phyloP scores from a whole-genome alignment of 1,140 invertebrate genomes.

The Mamestra configurata region DNA sequence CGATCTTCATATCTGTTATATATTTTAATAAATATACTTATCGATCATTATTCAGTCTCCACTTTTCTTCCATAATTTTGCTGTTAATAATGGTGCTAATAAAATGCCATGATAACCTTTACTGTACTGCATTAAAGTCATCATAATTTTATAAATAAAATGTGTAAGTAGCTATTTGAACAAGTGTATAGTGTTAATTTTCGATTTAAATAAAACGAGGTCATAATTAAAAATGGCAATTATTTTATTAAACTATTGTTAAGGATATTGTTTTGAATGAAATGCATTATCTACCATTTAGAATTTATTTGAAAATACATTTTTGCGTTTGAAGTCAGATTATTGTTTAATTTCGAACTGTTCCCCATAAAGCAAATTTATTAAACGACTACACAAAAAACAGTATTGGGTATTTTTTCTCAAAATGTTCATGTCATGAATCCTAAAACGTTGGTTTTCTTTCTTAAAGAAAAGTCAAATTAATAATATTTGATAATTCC shows the following conservation, averaged over 20 bases:
- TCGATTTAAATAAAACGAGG: neutral
- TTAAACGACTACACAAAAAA: neutral
- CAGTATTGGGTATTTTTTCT: too few relatives aligned
- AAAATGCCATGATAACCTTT: neutral
- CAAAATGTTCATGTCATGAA: too few relatives aligned
- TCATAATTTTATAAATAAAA: neutral
- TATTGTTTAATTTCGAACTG: neutral
- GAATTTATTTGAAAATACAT: slow-evolving; percentile 12
- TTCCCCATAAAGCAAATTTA: neutral
- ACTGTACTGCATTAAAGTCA: neutral
- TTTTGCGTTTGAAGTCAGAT: neutral
- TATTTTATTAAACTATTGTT: neutral
- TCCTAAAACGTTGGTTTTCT: too few relatives aligned
- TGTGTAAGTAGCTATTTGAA: slow-evolving; percentile 1
- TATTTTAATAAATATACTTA: too few relatives aligned
- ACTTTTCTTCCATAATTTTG: too few relatives aligned
- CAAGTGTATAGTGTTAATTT: slow-evolving; percentile 2
- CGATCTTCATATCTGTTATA: too few relatives aligned
- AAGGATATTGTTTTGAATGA: neutral
- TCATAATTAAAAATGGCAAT: neutral
- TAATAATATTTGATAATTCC: too few relatives aligned
- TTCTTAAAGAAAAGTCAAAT: too few relatives aligned
- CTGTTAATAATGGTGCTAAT: too few relatives aligned
- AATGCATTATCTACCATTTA: slow-evolving; percentile 1
- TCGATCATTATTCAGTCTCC: too few relatives aligned